phyloP scores from a whole-genome alignment of 2,888 invertebrate genomes.

The Phaonia tiefii region DNA sequence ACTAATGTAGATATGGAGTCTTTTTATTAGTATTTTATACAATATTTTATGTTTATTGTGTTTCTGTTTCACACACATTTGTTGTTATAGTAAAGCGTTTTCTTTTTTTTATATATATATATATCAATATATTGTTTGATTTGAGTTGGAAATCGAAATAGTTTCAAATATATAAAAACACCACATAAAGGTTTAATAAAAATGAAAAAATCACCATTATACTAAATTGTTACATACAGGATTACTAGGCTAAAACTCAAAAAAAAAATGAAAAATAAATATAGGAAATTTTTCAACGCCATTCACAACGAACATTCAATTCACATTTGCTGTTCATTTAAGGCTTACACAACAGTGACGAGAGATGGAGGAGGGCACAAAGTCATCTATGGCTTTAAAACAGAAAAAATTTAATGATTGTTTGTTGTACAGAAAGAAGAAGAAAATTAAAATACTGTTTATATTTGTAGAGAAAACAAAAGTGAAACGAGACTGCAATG shows the following conservation, averaged over 20 bases:
- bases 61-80: slow-evolving; percentile 16
- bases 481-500: not conserved
- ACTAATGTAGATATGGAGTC: slow-evolving; percentile 16
- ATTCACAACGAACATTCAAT: too few species aligned
- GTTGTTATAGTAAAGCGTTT: slow-evolving; percentile 9
- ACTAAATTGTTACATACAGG: too few species aligned
- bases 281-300: too few species aligned
- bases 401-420: too few species aligned
- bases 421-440: slow-evolving; percentile 25
- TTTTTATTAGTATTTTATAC: slow-evolving; percentile 34
- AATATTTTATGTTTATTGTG: slow-evolving; percentile 19
- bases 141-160: not conserved
- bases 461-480: slow-evolving; percentile 30
- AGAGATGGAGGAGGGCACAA: too few species aligned
- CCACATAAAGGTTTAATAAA: not conserved
- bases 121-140: not conserved
- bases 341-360: too few species aligned
- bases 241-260: too few species aligned
- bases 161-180: slow-evolving; percentile 22
- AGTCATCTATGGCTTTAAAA: too few species aligned
- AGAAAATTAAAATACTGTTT: slow-evolving; percentile 48
- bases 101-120: not conserved
- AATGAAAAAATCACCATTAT: slow-evolving; percentile 17
- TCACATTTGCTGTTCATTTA: too few species aligned
- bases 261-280: too few species aligned